Percentiles rank a stretch among this genome's conserved stretches.
Evolutionary conservation across 2,797 vertebrate genomes (phyloP).

Genomic region (Rousettus madagascariensis): DNA sequence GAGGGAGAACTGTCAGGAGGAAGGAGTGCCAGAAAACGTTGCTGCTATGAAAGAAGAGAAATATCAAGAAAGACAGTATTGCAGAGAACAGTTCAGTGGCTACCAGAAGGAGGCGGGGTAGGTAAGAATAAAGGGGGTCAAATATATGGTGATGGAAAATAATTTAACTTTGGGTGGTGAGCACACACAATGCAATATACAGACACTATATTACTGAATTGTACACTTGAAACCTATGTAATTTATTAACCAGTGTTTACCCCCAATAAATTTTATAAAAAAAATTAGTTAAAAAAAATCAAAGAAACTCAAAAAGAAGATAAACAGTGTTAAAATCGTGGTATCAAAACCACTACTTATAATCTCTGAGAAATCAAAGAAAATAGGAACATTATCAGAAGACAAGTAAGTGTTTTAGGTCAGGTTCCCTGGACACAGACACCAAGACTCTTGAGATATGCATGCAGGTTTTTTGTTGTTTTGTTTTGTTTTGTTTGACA

Average conservation of each 20-base stretch:
- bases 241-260: no score
- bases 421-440: background rate
- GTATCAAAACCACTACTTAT: background rate
- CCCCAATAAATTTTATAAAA: no score
- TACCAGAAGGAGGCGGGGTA: no score
- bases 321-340: background rate
- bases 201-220: no score
- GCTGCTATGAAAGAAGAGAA: background rate
- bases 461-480: background rate
- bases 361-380: background rate
- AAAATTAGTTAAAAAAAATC: no score
- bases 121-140: no score
- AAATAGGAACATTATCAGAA: background rate
- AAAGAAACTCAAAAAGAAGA: no score
- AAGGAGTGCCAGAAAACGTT: background rate
- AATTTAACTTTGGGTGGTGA: no score
- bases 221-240: no score
- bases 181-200: no score
- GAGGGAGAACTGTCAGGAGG: background rate
- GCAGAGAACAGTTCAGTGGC: no score
- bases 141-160: no score
- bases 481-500: background rate
- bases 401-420: background rate
- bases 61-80: background rate
- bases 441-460: background rate